phyloP scores from a whole-genome alignment of 2,888 invertebrate genomes.

The Leptogaster cylindrica region DNA sequence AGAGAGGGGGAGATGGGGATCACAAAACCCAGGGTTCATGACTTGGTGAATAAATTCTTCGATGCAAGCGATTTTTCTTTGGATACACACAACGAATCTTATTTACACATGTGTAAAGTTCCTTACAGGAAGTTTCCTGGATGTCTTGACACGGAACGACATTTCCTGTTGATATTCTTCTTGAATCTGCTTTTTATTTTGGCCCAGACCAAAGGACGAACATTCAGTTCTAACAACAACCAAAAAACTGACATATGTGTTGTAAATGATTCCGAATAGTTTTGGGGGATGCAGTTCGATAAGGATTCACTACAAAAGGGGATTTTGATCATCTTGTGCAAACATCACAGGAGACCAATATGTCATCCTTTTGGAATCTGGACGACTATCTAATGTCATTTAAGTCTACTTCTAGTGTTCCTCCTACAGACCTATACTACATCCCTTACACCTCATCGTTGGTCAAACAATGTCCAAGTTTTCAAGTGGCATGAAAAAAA shows the following conservation, averaged over 20 bases:
- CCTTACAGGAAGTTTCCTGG: slow-evolving; percentile 8
- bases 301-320: not conserved
- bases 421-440: too few species aligned
- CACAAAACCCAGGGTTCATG: not conserved
- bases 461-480: slow-evolving; percentile 21
- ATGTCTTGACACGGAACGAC: slow-evolving; percentile 24
- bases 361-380: slow-evolving; percentile 3
- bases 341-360: slow-evolving; percentile 4
- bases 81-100: not conserved
- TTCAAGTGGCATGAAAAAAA: slow-evolving; percentile 20
- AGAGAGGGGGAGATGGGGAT: not conserved
- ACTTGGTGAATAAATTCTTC: slow-evolving; percentile 25
- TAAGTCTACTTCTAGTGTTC: slow-evolving; percentile 11
- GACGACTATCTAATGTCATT: not conserved
- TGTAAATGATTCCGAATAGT: slow-evolving; percentile 13
- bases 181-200: not conserved
- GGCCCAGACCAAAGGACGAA: slow-evolving; percentile 1
- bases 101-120: slow-evolving; percentile 24
- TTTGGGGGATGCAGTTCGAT: slow-evolving; percentile 15
- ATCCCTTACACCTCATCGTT: not conserved
- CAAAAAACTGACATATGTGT: not conserved
- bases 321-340: slow-evolving; percentile 21
- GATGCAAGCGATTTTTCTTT: slow-evolving; percentile 10
- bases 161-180: slow-evolving; percentile 33
- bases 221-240: too few species aligned